A percentile compares a stretch with the other conserved stretches of the same genome.
Conservation (phyloP, 2,888 invertebrate genomes). For the Pomacea canaliculata region DNA sequence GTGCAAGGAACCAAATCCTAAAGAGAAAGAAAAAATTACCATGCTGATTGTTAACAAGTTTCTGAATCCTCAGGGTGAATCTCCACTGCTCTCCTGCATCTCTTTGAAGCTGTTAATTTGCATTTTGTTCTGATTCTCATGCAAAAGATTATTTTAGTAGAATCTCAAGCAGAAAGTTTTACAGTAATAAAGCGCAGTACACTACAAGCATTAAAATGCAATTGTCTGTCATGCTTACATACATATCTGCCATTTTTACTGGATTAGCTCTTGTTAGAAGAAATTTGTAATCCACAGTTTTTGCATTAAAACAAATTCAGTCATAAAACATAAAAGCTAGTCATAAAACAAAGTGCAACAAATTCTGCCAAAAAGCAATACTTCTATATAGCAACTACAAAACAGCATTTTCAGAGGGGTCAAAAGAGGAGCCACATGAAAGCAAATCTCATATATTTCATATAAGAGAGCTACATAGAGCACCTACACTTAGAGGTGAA, state of each 20-base stretch:
- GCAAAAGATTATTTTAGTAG: background rate
- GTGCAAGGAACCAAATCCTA: conserved; percentile 92
- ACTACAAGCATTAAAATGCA: background rate
- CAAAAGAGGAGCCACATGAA: background rate
- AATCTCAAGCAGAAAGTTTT: background rate
- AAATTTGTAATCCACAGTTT: too few species aligned
- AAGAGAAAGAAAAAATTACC: conserved; percentile 24
- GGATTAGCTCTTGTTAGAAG: background rate
- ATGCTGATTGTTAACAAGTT: background rate
- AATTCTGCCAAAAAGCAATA: too few species aligned
- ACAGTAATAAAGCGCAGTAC: too few species aligned
- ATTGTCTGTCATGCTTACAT: background rate
- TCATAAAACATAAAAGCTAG: too few species aligned
- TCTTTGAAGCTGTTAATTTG: too few species aligned
- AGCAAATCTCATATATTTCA: background rate
- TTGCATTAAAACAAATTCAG: too few species aligned
- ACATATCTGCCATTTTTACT: background rate
- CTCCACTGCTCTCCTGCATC: background rate
- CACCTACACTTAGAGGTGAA: too few species aligned
- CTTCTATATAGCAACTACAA: background rate
- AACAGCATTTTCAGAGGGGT: background rate
- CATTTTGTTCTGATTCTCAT: too few species aligned
- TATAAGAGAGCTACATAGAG: background rate
- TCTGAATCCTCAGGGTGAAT: background rate
- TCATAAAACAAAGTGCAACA: too few species aligned